Conservation (phyloP, 2,888 invertebrate species). For the Prosopocoilus inquinatus region DNA sequence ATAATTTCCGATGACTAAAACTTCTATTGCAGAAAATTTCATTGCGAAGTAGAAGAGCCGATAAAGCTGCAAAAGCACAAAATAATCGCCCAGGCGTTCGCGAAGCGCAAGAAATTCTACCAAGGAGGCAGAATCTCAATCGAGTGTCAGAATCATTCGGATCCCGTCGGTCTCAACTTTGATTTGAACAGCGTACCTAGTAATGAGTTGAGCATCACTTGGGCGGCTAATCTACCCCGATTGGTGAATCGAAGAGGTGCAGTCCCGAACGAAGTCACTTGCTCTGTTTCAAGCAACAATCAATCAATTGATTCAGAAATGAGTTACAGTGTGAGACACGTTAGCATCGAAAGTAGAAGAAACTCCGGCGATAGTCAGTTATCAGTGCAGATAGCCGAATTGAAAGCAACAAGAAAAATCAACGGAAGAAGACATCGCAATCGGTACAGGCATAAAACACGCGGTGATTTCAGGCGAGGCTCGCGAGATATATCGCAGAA, state of each 20-base stretch:
- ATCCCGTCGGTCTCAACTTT: constrained; percentile 82
- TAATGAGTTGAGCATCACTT: constrained; percentile 85
- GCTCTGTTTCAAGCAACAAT: constrained; percentile 55
- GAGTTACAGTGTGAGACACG: constrained; percentile 76
- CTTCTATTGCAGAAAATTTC: constrained; percentile 62
- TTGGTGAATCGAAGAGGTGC: constrained; percentile 83
- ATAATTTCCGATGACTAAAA: neutral
- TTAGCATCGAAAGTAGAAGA: constrained; percentile 81
- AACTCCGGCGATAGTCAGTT: constrained; percentile 87
- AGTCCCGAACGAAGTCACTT: constrained; percentile 61
- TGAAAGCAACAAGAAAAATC: constrained; percentile 70
- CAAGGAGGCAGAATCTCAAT: constrained; percentile 83
- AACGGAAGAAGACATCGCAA: constrained; percentile 32
- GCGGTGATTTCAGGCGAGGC: constrained; percentile 36
- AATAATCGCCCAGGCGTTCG: constrained; percentile 88
- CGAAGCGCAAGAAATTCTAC: constrained; percentile 80
- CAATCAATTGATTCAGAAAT: constrained; percentile 62
- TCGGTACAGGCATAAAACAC: constrained; percentile 18
- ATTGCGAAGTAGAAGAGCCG: constrained; percentile 66
- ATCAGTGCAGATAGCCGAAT: constrained; percentile 80
- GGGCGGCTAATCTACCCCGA: constrained; percentile 88
- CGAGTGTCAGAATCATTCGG: constrained; percentile 83
- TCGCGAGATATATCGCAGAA: constrained; percentile 32
- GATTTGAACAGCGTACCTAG: constrained; percentile 71
- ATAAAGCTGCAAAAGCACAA: constrained; percentile 80